These are phyloP conservation scores for Gymnocephalus cernua DNA, from an alignment of 2,113 vertebrate genomes.

Conservation along the genomic window DNA sequence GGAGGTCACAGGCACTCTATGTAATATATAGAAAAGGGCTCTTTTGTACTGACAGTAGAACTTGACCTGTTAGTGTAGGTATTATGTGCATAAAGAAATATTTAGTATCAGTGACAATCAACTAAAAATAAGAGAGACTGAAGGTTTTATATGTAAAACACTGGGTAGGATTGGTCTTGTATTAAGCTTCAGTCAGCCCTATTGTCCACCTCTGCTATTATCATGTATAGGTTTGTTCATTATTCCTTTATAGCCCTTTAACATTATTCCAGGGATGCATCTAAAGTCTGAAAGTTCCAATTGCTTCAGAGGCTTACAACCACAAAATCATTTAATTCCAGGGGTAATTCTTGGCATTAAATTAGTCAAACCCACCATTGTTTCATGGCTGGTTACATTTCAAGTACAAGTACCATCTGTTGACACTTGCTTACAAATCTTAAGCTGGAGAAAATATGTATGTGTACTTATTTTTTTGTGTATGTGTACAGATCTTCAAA, in stretches of 20 bases:
- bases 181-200: background rate
- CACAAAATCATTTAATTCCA: background rate
- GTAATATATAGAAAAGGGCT: conserved; percentile 82
- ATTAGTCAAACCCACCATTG: background rate
- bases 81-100: background rate
- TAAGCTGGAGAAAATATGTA: background rate
- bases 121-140: background rate
- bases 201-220: background rate
- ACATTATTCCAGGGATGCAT: background rate
- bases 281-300: background rate
- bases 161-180: background rate
- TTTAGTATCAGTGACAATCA: background rate
- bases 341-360: background rate
- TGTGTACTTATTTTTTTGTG: background rate
- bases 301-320: background rate
- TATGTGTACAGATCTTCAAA: background rate
- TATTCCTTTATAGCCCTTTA: background rate
- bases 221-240: background rate
- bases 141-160: background rate
- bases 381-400: background rate
- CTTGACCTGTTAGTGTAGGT: conserved; percentile 7
- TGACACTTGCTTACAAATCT: background rate
- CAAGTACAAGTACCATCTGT: background rate
- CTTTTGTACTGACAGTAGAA: conserved; percentile 54
- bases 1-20: conserved; percentile 75